A percentile compares a stretch with the other conserved stretches of the same genome.
phyloP scores from a whole-genome alignment of 2,113 vertebrate genomes.

The Bos taurus region DNA sequence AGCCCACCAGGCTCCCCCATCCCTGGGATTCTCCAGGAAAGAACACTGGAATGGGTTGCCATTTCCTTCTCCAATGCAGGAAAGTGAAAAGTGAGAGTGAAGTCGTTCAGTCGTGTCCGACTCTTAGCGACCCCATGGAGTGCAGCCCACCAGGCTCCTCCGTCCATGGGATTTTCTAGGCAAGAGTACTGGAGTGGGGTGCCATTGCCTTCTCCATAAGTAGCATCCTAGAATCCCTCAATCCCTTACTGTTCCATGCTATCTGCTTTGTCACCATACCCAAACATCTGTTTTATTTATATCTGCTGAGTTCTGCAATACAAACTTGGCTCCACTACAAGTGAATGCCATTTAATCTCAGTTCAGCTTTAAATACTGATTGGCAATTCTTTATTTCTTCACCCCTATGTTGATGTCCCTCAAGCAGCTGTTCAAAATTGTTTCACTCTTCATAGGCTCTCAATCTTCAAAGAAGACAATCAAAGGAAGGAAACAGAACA shows the following conservation, averaged over 20 bases:
- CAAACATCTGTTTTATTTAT: neutral
- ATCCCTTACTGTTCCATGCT: neutral
- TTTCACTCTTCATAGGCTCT: neutral
- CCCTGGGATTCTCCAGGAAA: no score
- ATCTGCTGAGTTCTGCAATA: neutral
- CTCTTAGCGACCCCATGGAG: no score
- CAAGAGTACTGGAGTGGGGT: no score
- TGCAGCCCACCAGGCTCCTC: no score
- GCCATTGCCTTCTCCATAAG: neutral
- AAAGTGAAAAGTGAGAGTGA: no score
- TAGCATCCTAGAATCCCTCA: neutral
- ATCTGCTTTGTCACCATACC: neutral
- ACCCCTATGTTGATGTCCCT: neutral
- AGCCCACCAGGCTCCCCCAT: no score
- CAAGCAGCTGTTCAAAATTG: neutral
- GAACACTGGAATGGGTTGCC: no score
- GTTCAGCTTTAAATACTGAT: neutral
- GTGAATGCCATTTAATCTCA: constrained; percentile 6
- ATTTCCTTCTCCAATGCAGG: no score
- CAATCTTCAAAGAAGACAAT: neutral
- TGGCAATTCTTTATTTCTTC: neutral
- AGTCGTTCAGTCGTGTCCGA: no score
- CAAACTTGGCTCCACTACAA: neutral
- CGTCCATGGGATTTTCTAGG: no score
- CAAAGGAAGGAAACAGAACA: neutral